phyloP scores from a whole-genome alignment of 2,888 invertebrate species.

The Stenodera caucasica region DNA sequence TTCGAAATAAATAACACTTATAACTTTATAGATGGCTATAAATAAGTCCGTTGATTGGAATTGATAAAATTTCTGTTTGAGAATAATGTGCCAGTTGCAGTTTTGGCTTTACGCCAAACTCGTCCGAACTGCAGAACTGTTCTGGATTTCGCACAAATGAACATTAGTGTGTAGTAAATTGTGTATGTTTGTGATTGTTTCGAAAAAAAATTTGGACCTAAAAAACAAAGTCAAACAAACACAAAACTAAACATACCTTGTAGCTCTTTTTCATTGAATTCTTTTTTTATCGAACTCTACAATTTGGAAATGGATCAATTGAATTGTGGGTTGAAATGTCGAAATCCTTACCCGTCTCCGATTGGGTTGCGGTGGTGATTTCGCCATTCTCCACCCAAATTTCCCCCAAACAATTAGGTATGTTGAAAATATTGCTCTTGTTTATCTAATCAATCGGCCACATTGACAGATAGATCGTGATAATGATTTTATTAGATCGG shows the following conservation, averaged over 20 bases:
- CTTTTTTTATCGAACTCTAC: conserved; percentile 46
- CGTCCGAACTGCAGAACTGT: conserved; percentile 12
- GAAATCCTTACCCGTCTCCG: not conserved
- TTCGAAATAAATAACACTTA: conserved; percentile 1
- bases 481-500: not conserved
- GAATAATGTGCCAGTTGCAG: conserved; percentile 20
- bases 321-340: not conserved
- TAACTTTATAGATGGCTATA: conserved; percentile 11
- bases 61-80: conserved; percentile 24
- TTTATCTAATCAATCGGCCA: not conserved
- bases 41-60: conserved; percentile 27
- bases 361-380: not conserved
- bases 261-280: conserved; percentile 44
- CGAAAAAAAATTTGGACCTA: conserved; percentile 9
- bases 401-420: too few relatives aligned
- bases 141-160: conserved; percentile 11
- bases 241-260: conserved; percentile 38
- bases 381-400: not conserved
- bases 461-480: not conserved
- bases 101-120: conserved; percentile 22
- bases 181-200: conserved; percentile 8
- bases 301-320: conserved; percentile 16
- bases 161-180: conserved; percentile 8
- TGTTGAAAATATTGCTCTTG: too few relatives aligned
- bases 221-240: too few relatives aligned